Percentiles rank a stretch among this genome's conserved stretches.
phyloP scores from a whole-genome alignment of 2,113 vertebrate species.

The Petromus typicus region DNA sequence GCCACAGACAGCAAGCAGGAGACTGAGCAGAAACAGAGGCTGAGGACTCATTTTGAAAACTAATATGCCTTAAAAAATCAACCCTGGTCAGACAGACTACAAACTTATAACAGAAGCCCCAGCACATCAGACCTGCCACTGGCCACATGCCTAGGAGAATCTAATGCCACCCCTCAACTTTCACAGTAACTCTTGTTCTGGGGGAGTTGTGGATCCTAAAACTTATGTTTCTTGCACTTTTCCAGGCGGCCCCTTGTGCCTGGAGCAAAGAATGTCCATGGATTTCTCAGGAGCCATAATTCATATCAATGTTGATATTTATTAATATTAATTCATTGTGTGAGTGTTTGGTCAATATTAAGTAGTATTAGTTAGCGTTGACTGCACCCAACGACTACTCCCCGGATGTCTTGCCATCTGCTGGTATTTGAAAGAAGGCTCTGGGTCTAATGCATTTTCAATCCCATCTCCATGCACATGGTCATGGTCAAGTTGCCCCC shows the following conservation, averaged over 20 bases:
- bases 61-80: background rate
- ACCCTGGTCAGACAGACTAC: rapidly evolving
- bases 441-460: too few species aligned
- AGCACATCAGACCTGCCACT: rapidly evolving
- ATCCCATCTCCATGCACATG: too few species aligned
- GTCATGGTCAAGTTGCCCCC: rapidly evolving
- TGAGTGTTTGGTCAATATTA: background rate
- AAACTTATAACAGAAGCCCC: rapidly evolving
- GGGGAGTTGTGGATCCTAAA: rapidly evolving
- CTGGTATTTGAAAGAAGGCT: background rate
- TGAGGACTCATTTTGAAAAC: background rate
- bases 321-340: background rate
- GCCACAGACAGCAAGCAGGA: background rate
- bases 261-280: background rate
- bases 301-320: background rate
- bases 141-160: rapidly evolving
- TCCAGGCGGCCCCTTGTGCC: background rate
- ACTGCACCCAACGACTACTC: rapidly evolving
- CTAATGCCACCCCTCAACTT: rapidly evolving
- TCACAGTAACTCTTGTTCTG: rapidly evolving
- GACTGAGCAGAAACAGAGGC: rapidly evolving
- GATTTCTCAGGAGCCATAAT: background rate
- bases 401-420: background rate
- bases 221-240: rapidly evolving
- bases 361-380: background rate